Conservation (phyloP, 2,797 vertebrate genomes). For the Ceryle rudis region DNA sequence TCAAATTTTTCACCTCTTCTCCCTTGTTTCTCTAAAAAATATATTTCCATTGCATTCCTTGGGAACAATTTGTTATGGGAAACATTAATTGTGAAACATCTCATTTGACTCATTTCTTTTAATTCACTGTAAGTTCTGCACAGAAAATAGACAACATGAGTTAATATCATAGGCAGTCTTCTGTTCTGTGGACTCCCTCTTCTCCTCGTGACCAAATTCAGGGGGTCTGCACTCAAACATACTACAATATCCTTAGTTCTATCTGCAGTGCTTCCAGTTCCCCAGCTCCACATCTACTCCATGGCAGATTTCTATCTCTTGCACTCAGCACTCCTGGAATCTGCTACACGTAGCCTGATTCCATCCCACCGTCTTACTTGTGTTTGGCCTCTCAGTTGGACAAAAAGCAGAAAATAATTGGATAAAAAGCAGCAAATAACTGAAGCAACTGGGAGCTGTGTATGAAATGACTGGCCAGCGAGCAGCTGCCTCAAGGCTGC, state of each 20-base stretch:
- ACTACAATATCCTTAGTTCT: not conserved
- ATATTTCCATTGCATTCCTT: not conserved
- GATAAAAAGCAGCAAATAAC: not conserved
- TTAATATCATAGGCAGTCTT: not conserved
- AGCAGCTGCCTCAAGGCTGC: not conserved
- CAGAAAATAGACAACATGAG: not conserved
- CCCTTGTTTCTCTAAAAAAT: not conserved
- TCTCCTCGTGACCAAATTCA: not conserved
- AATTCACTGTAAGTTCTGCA: not conserved
- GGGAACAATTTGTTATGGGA: not conserved
- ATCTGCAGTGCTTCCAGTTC: not conserved
- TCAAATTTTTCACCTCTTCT: not conserved
- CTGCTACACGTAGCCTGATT: not conserved
- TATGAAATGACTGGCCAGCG: fast-evolving
- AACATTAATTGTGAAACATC: not conserved
- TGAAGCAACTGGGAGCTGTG: not conserved
- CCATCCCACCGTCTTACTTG: not conserved
- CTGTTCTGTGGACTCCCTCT: not conserved
- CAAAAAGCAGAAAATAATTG: not conserved
- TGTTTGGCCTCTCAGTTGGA: not conserved
- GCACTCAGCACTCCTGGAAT: not conserved
- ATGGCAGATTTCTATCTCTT: not conserved
- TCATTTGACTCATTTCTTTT: not conserved
- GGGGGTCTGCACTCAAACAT: not conserved
- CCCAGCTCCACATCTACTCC: not conserved